phyloP scores from a whole-genome alignment of 2,797 vertebrate species.

The Lycodopsis pacificus region DNA sequence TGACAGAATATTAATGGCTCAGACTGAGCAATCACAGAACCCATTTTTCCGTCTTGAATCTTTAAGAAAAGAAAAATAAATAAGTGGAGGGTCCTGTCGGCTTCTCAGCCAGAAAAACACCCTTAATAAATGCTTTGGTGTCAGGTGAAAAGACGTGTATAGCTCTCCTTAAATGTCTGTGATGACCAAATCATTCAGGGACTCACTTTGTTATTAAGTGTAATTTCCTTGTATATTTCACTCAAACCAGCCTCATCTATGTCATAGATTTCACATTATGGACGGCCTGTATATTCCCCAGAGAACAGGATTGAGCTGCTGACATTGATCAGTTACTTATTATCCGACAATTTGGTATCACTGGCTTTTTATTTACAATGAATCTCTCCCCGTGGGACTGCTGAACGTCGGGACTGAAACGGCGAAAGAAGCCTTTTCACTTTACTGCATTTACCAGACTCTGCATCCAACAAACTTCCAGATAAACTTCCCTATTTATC shows the following conservation, averaged over 20 bases:
- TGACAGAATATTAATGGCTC: constrained; percentile 63
- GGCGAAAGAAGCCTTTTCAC: background rate
- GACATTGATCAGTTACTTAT: constrained; percentile 28
- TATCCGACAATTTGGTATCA: constrained; percentile 21
- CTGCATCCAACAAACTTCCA: background rate
- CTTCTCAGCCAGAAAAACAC: constrained; percentile 24
- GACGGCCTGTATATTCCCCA: constrained; percentile 15
- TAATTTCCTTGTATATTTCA: background rate
- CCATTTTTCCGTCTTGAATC: constrained; percentile 25
- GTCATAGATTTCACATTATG: constrained; percentile 24
- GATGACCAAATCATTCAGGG: constrained; percentile 2
- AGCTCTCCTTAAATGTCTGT: constrained; percentile 3
- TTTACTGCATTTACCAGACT: constrained; percentile 2
- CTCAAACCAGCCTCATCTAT: background rate
- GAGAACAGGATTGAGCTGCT: constrained; percentile 25
- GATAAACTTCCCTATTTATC: too few relatives aligned
- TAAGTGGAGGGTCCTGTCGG: constrained; percentile 38
- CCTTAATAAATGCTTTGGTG: constrained; percentile 18
- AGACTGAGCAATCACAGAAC: constrained; percentile 37
- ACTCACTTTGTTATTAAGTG: constrained; percentile 19
- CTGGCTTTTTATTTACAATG: constrained; percentile 22
- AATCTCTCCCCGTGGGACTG: constrained; percentile 19
- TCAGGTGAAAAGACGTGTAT: constrained; percentile 16
- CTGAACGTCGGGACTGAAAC: constrained; percentile 4
- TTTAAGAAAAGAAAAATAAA: constrained; percentile 6